These are phyloP conservation scores for Epinephelus awoara DNA, from an alignment of 2,797 vertebrate species.

Conservation along the genomic window DNA sequence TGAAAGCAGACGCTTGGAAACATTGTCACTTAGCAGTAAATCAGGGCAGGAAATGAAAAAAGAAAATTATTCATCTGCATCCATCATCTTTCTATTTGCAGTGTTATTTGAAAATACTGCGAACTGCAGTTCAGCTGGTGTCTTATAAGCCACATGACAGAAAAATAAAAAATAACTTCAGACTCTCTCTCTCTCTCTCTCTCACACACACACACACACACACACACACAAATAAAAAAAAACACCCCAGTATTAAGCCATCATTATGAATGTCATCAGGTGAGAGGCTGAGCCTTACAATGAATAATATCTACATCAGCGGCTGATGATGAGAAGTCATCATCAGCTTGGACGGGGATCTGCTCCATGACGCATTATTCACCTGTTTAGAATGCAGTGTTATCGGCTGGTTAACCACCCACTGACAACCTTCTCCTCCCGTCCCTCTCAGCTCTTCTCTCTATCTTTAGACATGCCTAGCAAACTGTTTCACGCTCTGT, in stretches of 20 bases:
- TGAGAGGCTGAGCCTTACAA: constrained; percentile 8
- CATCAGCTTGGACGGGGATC: constrained; percentile 43
- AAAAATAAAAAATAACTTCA: constrained; percentile 24
- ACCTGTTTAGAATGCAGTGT: constrained; percentile 74
- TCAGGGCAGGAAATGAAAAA: constrained; percentile 26
- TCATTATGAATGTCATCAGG: constrained; percentile 41
- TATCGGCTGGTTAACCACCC: constrained; percentile 72
- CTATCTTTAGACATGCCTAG: constrained; percentile 76
- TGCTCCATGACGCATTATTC: constrained; percentile 66
- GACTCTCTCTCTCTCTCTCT: no score
- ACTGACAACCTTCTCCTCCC: constrained; percentile 55
- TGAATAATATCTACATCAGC: constrained; percentile 41
- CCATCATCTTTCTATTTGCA: constrained; percentile 1
- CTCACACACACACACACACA: neutral
- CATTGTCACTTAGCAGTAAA: constrained; percentile 9
- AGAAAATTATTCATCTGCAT: constrained; percentile 5
- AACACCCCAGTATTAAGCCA: neutral
- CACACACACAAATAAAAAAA: constrained; percentile 15
- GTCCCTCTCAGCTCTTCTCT: constrained; percentile 60
- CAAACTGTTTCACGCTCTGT: constrained; percentile 73
- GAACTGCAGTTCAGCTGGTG: neutral
- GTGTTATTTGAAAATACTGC: neutral
- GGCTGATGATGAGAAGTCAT: constrained; percentile 44
- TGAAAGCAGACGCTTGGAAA: constrained; percentile 17
- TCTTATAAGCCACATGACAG: constrained; percentile 9